Evolutionary conservation across 2,113 vertebrate species (phyloP).

Genomic region (Anser brachyrhynchus): DNA sequence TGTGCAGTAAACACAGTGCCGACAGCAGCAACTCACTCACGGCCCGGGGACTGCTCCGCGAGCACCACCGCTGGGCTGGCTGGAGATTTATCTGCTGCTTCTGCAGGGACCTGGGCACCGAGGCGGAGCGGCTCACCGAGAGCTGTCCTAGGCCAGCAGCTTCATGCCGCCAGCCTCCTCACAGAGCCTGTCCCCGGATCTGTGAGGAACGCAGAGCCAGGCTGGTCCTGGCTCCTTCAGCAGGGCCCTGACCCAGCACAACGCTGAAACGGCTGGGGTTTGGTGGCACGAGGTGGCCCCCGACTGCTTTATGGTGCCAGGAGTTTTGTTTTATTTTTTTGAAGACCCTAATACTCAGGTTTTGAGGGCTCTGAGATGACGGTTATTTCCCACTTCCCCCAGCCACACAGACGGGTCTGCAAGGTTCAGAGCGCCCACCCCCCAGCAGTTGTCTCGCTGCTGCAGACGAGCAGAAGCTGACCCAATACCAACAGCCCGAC

Average conservation of each 20-base stretch:
- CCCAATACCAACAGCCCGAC: rapidly evolving
- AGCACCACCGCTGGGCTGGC: background rate
- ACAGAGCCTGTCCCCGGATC: background rate
- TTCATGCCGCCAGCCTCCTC: background rate
- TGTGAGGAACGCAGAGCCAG: background rate
- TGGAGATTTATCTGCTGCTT: slow-evolving; percentile 68
- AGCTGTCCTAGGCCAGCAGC: background rate
- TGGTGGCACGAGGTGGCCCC: background rate
- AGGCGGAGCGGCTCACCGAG: slow-evolving; percentile 18
- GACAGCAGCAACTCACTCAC: slow-evolving; percentile 36
- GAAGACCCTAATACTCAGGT: background rate
- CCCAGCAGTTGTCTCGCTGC: background rate
- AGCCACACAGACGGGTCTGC: background rate
- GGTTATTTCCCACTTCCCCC: background rate
- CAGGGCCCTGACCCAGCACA: background rate
- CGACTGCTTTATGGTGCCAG: background rate
- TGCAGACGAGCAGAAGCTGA: background rate
- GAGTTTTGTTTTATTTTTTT: background rate
- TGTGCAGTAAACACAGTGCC: slow-evolving; percentile 70
- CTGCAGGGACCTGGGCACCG: slow-evolving; percentile 18
- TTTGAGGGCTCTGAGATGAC: rapidly evolving
- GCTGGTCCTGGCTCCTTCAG: slow-evolving; percentile 1
- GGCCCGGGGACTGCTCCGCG: background rate
- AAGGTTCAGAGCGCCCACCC: background rate
- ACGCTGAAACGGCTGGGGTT: background rate